Evolutionary conservation across 2,888 invertebrate genomes (phyloP).

Genomic region (Caenorhabditis wallacei): DNA sequence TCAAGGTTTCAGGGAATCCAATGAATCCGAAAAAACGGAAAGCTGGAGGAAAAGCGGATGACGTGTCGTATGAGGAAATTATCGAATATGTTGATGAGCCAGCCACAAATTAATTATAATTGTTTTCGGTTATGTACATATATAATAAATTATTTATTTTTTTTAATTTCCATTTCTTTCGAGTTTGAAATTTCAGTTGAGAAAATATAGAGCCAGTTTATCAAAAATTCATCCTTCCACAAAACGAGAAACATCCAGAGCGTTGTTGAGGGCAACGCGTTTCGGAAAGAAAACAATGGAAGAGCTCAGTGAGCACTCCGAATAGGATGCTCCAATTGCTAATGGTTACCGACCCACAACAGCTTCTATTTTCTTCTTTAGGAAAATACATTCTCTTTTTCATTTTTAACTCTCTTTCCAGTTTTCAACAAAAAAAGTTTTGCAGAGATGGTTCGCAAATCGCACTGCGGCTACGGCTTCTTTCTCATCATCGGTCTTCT

Average conservation of each 20-base stretch:
- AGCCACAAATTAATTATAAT: slow-evolving; percentile 27
- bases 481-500: slow-evolving; percentile 71
- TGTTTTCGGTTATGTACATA: not conserved
- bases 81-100: slow-evolving; percentile 69
- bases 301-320: slow-evolving; percentile 24
- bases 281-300: slow-evolving; percentile 25
- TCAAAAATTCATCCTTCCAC: not conserved
- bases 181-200: not conserved
- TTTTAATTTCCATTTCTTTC: not conserved
- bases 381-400: not conserved
- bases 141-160: not conserved
- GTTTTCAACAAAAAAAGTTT: not conserved
- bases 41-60: slow-evolving; percentile 50
- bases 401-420: not conserved
- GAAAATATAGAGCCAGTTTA: too few species aligned
- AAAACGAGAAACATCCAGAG: not conserved
- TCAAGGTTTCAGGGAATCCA: slow-evolving; percentile 41
- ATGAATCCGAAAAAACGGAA: slow-evolving; percentile 56
- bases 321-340: slow-evolving; percentile 19
- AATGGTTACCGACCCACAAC: slow-evolving; percentile 1
- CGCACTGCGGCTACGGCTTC: slow-evolving; percentile 66
- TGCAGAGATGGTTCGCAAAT: slow-evolving; percentile 53
- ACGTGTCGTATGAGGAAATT: slow-evolving; percentile 64
- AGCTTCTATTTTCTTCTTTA: not conserved
- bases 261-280: not conserved